Evolutionary conservation across 2,113 vertebrate species (phyloP).

Genomic region (Candoia aspera): DNA sequence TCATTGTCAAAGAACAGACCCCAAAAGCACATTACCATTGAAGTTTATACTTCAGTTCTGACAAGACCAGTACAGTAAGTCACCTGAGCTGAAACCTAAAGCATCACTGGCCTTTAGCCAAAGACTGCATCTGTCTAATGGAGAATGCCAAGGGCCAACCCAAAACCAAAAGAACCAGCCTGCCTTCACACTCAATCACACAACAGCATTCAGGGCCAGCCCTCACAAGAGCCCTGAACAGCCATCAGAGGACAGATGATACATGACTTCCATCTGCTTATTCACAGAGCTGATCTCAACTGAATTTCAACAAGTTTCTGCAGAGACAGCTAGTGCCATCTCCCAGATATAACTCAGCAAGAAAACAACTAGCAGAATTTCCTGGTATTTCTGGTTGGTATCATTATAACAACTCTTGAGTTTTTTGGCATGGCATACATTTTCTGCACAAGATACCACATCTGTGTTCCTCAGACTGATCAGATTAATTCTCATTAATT

Average conservation of each 20-base stretch:
- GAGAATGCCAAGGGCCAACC: neutral
- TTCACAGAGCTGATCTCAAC: neutral
- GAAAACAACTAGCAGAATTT: neutral
- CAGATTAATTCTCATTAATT: neutral
- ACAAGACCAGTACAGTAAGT: neutral
- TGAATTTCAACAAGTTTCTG: neutral
- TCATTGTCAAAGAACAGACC: neutral
- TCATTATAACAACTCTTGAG: neutral
- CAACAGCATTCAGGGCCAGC: neutral
- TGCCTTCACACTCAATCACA: neutral
- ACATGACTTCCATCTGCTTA: neutral
- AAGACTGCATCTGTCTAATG: neutral
- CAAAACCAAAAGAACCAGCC: neutral
- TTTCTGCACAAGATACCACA: neutral
- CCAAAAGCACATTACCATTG: neutral
- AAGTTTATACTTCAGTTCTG: neutral
- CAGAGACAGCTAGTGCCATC: neutral
- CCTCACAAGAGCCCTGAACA: neutral
- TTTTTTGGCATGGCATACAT: neutral
- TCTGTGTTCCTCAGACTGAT: neutral
- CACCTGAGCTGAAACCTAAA: neutral
- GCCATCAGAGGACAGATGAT: neutral
- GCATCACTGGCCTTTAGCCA: neutral
- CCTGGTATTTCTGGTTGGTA: neutral
- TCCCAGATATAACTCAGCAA: neutral